Percentiles rank a stretch among this genome's conserved stretches.
Conservation (phyloP, 2,888 invertebrate species). For the Gortyna flavago region DNA sequence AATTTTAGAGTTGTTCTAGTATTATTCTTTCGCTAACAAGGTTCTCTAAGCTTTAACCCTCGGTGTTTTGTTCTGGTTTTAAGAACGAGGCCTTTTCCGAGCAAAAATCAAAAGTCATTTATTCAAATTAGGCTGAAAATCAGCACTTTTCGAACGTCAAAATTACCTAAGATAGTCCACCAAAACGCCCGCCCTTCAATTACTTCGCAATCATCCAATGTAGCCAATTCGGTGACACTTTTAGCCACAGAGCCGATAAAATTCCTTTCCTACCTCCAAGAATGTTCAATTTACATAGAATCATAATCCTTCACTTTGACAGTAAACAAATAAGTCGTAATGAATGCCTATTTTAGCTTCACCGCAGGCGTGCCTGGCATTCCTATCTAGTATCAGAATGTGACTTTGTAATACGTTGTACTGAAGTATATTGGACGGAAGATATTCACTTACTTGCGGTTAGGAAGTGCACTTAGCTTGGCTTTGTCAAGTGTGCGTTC, state of each 20-base stretch:
- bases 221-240: slow-evolving; percentile 9
- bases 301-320: slow-evolving; percentile 32
- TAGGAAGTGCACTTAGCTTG: slow-evolving; percentile 45
- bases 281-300: slow-evolving; percentile 24
- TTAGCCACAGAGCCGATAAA: slow-evolving; percentile 1
- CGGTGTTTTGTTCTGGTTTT: not conserved
- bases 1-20: not conserved
- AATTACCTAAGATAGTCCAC: too few relatives aligned
- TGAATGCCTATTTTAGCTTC: slow-evolving; percentile 32
- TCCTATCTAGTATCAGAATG: slow-evolving; percentile 18
- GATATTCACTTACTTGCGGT: slow-evolving; percentile 53
- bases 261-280: slow-evolving; percentile 22
- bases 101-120: too few relatives aligned
- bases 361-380: slow-evolving; percentile 14
- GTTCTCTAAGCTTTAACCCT: not conserved
- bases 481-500: slow-evolving; percentile 29
- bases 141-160: too few relatives aligned
- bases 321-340: slow-evolving; percentile 31
- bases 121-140: too few relatives aligned
- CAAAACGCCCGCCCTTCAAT: not conserved
- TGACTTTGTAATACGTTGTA: slow-evolving; percentile 6
- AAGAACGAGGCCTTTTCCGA: not conserved
- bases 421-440: slow-evolving; percentile 3
- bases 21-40: not conserved
- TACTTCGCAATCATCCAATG: not conserved